Conservation (phyloP, 2,888 invertebrate species). For the Colostygia pectinataria region DNA sequence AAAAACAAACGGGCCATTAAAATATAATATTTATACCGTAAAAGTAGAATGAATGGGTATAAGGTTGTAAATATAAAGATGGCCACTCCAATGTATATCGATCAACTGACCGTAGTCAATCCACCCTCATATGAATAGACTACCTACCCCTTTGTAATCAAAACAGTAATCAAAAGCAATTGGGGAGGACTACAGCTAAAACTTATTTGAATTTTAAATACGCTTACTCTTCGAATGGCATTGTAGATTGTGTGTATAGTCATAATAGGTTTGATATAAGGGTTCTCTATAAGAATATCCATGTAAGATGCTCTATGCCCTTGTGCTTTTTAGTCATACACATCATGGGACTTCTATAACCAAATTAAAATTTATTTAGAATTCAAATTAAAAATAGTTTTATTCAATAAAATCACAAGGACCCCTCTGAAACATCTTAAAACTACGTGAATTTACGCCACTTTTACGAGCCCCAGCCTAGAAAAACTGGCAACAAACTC, state of each 20-base stretch:
- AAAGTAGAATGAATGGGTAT: constrained; percentile 24
- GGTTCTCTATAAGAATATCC: neutral
- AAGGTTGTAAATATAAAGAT: constrained; percentile 24
- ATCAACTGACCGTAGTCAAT: constrained; percentile 63
- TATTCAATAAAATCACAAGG: no score
- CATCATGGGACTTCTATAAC: no score
- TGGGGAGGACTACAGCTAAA: constrained; percentile 59
- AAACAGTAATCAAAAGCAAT: constrained; percentile 77
- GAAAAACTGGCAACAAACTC: no score
- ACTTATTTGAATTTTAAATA: constrained; percentile 74
- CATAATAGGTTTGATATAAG: constrained; percentile 3
- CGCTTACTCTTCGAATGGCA: constrained; percentile 29
- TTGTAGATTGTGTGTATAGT: constrained; percentile 1
- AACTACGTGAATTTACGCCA: no score
- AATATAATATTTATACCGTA: constrained; percentile 15
- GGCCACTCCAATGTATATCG: constrained; percentile 52
- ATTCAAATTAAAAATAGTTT: no score
- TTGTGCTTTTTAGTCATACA: no score
- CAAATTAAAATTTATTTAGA: no score
- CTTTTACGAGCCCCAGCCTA: no score
- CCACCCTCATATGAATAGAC: constrained; percentile 49
- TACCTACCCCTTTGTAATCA: constrained; percentile 72
- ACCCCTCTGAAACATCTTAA: no score
- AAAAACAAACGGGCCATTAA: constrained; percentile 12
- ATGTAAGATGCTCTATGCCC: no score